Base-by-base conservation (phyloP, 2,113 vertebrate species). In the Halcyon malimbica region DNA sequence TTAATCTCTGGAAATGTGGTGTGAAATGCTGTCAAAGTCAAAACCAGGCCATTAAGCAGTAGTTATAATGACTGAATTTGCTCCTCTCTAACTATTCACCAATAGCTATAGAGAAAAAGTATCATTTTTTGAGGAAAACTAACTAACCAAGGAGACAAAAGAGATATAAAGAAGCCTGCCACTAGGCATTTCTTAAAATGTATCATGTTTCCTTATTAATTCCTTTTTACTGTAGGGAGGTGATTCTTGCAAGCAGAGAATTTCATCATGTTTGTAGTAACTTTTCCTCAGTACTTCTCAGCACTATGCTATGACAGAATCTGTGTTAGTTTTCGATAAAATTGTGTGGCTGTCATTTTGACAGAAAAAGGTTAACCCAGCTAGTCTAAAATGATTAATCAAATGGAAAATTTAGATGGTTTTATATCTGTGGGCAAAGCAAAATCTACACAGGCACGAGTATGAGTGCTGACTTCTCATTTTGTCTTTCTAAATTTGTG, bases 401-500 rank as follows among this genome's bases (percentile, higher is more conserved):
- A 79, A 94, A 77, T 16, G 33, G n/a, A 89, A 89, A 91, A 57
- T 68, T 68, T 62, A 83, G 75, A 73, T 79, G 60, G 35, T 81
- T 71, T 95, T 87, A 29, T 92, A 41, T 83, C 76, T 93, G 57
- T 88, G 60, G 94, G 42, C 83, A 91, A 87, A 93, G 50, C 44
- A 93, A 95, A 92, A 91, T 69, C 67, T 86, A 35, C 2, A 2
- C 51, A 93, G 63, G n/a, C 94, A 91, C n/a, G 78, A 93, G 19
- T 60, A 54, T 19, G 92, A 89, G 65, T 89, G 96, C 94, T 95
- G 94, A 95, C 67, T 96, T 65, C 41, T 92, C 81, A 68, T 83
- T 95, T 94, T 96, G 87, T 96, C 91, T 90, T 86, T 87, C 81
- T 94, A 88, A 93, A 95, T 95, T 91, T 94, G 71, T 85, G 53